Base-by-base conservation (phyloP, 2,888 invertebrate species). In the Plusia festucae region DNA sequence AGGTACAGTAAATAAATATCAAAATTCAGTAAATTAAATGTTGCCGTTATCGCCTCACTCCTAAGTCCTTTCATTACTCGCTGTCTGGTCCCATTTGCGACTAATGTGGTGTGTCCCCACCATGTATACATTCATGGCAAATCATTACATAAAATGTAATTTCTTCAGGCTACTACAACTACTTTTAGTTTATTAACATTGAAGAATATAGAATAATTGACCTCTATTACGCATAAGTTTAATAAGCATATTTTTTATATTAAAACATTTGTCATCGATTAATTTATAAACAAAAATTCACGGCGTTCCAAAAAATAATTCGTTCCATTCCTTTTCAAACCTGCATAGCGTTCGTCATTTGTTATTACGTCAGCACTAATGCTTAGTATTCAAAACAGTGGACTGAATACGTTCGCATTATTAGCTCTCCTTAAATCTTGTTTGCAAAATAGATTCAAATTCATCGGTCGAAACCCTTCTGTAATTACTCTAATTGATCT, bases 331-430 rank as follows among this genome's bases (percentile, higher is more conserved):
- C 40, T 55, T 24, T 61, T 22, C 46, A 44, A 58, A 15, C 51
- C 30, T 62, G 44, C 32, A 34, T 24, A 18, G 24, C 20, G 11
- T 58, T 24, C 44, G 51, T 53, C 53, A 64, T 52, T 60, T 59
- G 61, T 61, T 59, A 60, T 68, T 24, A 60, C 54, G 49, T 52
- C 58, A 60, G 53, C 53, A 22, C 55, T 15, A 55, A 52, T 51
- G 59, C 67, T 52, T 64, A 71, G 53, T 77, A 73, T 75, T 73
- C 69, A 65, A 62, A 68, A 68, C 62, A 68, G 20, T 76, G 55
- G 52, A 72, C 73, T 64, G 60, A 68, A 72, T 64, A 68, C 56
- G 64, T 74, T 76, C 59, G 56, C 56, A 8, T 61, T 53, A 59
- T 63, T 60, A 64, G 53, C 54, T 49, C 30, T 49, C 20, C 18